Percentiles rank a stretch among this genome's conserved stretches.
phyloP scores from a whole-genome alignment of 2,888 invertebrate species.

The Xylophagus ater region DNA sequence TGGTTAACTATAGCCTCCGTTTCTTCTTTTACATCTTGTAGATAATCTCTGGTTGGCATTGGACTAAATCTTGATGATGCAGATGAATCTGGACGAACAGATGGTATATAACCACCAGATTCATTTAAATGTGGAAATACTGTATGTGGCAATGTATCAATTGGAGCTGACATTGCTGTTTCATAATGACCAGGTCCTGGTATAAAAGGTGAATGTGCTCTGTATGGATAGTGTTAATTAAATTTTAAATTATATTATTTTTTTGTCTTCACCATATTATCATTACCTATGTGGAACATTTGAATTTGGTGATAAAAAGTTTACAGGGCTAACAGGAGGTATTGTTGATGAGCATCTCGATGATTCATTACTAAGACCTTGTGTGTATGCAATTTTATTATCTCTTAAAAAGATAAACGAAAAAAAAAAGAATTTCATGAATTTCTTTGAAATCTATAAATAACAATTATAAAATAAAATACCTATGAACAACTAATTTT shows the following conservation, averaged over 20 bases:
- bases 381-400: slow-evolving; percentile 37
- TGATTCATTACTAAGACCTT: slow-evolving; percentile 41
- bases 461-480: no score
- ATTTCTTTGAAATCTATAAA: not conserved
- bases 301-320: slow-evolving; percentile 17
- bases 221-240: slow-evolving; percentile 17
- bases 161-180: slow-evolving; percentile 32
- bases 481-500: slow-evolving; percentile 75
- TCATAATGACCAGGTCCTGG: slow-evolving; percentile 42
- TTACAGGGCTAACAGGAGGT: slow-evolving; percentile 25
- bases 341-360: slow-evolving; percentile 41
- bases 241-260: slow-evolving; percentile 12
- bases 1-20: slow-evolving; percentile 37
- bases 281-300: slow-evolving; percentile 43
- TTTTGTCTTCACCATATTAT: not conserved
- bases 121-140: slow-evolving; percentile 42
- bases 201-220: slow-evolving; percentile 45
- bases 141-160: slow-evolving; percentile 42
- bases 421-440: not conserved
- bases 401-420: slow-evolving; percentile 26
- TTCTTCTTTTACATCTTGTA: slow-evolving; percentile 38
- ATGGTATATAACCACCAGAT: slow-evolving; percentile 37
- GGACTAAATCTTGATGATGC: slow-evolving; percentile 31
- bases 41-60: slow-evolving; percentile 39
- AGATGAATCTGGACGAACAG: slow-evolving; percentile 23